Evolutionary conservation across 2,113 vertebrate genomes (phyloP), one percentile per base, ranked within the genome.

Genomic region (Oryzias woworae): DNA sequence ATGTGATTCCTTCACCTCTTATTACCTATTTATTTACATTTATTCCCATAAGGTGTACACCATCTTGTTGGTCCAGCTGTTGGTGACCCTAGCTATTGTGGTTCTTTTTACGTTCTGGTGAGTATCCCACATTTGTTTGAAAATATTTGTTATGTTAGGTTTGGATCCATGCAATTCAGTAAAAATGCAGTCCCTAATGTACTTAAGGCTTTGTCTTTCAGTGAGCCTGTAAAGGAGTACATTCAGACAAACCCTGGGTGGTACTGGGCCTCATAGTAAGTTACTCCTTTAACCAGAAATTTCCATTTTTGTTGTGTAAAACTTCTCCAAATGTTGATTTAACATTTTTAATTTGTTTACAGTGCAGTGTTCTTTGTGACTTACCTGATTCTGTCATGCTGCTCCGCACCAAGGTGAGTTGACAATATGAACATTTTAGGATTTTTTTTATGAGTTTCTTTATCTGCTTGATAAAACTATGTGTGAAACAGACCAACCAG

Each of bases 231-330:
- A 53, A 95, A 94, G 85, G 84, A 87, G 41, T 98, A 95, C 70
- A 87, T 98, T 69, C 95, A 97, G 61, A 65, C 77, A 24, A 94
- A 97, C 65, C 92, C 95, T 24, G 95, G 92, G 47, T 98, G 94
- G 95, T 98, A 98, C 56, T 98, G 96, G 96, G 94, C 95, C 22
- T 96, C 95, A 76, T 97, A 97, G 96, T 98, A 87, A 96, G 96
- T 95, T 87, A 79, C 14, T 53, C 1, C 1, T 18, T 52, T 16
- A 18, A 3, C 45, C 20, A 60, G 14, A 1, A 44, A 17, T 41
- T 43, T 17, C 49, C 14, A 31, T 7, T 59, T 2, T 43, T 53
- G 43, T 31, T 3, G 42, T 59, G 16, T 66, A 13, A 1, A 0
- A 46, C 45, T 7, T 50, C 2, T 20, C 43, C 28, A 17, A 57